Base-by-base conservation (phyloP, 2,888 invertebrate species). In the Callosobruchus maculatus region DNA sequence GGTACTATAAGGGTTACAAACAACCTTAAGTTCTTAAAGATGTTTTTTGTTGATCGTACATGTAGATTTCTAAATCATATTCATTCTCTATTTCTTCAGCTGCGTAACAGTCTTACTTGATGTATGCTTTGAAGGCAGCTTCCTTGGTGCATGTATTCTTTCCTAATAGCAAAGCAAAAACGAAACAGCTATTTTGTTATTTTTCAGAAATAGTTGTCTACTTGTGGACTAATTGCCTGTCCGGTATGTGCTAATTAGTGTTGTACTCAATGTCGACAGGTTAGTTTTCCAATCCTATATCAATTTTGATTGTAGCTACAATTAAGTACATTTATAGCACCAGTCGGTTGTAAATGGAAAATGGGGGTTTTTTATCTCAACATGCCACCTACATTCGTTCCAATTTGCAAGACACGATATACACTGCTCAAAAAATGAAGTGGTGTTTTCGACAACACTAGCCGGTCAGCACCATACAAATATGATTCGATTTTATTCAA, bases 221-320 rank as follows among this genome's bases (percentile, higher is more conserved):
- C 77, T 71, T 74, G 73, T 73, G 71, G 73, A 78, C 77, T 80
- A 78, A 80, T 79, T 80, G 78, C 74, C 73, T 76, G 76, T 76
- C 77, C 74, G 77, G 77, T 76, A 78, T 77, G 78, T 74, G 74
- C 78, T 79, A 79, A 80, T 79, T 80, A 79, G 77, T 77, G 73
- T 74, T 74, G 72, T 73, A 78, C 77, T 80, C 80, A 78, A 79
- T 80, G 80, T 78, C 80, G 78, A 76, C 77, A 66, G 68, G 68
- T 77, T 75, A 78, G 77, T 77, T 76, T 77, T 75, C 73, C 49
- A 73, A 70, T 71, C 68, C 70, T 26, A 22, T 70, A 31, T 71
- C 67, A 71, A 68, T 74, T 75, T 72, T 73, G 70, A 30, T 72
- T 49, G 49, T 49, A 49, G 49, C 13, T 18, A 49, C 49, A 49